Evolutionary conservation across 1,140 invertebrate species (phyloP).

Genomic region (Trachymyrmex cornetzi): DNA sequence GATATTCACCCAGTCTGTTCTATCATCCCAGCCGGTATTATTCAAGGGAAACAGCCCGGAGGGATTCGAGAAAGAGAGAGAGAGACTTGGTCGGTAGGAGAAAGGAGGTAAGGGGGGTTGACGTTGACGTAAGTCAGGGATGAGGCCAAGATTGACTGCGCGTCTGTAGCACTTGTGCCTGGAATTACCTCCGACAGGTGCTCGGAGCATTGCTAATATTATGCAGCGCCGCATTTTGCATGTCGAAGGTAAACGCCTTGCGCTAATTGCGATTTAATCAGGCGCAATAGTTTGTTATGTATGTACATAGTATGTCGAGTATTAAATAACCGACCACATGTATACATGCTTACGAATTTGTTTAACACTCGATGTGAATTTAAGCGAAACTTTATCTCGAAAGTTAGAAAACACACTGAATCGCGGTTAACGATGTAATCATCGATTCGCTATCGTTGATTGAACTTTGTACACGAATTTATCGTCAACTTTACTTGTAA

Average conservation of each 20-base stretch:
- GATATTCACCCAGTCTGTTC: constrained; percentile 63
- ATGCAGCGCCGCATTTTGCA: constrained; percentile 52
- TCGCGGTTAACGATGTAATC: neutral
- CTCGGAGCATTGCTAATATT: constrained; percentile 60
- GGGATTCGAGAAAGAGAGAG: constrained; percentile 35
- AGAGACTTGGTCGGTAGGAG: neutral
- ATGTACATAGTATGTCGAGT: neutral
- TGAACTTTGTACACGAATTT: neutral
- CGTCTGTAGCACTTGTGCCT: constrained; percentile 57
- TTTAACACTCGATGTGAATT: constrained; percentile 4
- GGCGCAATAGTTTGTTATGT: constrained; percentile 35
- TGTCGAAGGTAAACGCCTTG: constrained; percentile 56
- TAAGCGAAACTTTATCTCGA: neutral
- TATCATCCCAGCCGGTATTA: constrained; percentile 49
- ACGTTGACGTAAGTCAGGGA: constrained; percentile 58
- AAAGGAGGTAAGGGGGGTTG: constrained; percentile 15
- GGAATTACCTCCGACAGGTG: constrained; percentile 58
- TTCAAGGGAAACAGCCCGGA: constrained; percentile 55
- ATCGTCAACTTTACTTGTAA: constrained; percentile 11
- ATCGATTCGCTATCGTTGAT: neutral
- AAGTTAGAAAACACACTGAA: constrained; percentile 20
- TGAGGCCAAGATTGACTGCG: constrained; percentile 58
- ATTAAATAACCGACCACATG: neutral
- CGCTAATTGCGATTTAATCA: constrained; percentile 53
- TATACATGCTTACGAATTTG: neutral